These are phyloP conservation scores for Gastracanthus pulcherrimus DNA, from an alignment of 2,888 invertebrate genomes.

Conservation along the genomic window DNA sequence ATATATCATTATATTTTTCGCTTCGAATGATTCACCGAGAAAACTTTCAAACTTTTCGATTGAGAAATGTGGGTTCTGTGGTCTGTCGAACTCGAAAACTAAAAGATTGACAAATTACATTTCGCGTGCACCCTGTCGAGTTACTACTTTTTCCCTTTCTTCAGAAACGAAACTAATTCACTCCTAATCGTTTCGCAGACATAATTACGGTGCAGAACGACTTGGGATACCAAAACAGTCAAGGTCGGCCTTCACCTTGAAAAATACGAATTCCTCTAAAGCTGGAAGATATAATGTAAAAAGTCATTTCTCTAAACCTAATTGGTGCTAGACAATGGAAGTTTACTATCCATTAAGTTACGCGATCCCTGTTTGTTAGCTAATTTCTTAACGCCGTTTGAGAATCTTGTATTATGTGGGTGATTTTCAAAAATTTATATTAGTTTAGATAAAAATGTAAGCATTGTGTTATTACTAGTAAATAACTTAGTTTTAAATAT, in stretches of 20 bases:
- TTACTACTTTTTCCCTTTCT: not conserved
- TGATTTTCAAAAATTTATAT: too few species aligned
- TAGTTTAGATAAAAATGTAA: too few species aligned
- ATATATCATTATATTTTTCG: not conserved
- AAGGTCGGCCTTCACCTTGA: not conserved
- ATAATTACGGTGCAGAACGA: not conserved
- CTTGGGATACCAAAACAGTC: too few species aligned
- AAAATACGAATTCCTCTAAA: not conserved
- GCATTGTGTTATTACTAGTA: too few species aligned
- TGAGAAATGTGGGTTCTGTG: not conserved
- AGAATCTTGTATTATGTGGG: too few species aligned
- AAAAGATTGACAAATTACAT: not conserved
- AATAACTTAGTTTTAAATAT: too few species aligned
- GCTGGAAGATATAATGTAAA: not conserved
- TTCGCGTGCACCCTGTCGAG: not conserved
- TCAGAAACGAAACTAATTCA: not conserved
- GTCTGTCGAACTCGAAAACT: not conserved
- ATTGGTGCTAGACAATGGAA: not conserved
- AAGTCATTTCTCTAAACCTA: not conserved
- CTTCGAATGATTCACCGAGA: not conserved
- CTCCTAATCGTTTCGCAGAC: not conserved
- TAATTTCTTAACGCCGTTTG: not conserved
- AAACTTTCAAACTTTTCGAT: not conserved
- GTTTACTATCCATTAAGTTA: not conserved
- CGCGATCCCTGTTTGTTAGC: not conserved